phyloP scores from a whole-genome alignment of 2,113 vertebrate genomes.

The Channa maculata region DNA sequence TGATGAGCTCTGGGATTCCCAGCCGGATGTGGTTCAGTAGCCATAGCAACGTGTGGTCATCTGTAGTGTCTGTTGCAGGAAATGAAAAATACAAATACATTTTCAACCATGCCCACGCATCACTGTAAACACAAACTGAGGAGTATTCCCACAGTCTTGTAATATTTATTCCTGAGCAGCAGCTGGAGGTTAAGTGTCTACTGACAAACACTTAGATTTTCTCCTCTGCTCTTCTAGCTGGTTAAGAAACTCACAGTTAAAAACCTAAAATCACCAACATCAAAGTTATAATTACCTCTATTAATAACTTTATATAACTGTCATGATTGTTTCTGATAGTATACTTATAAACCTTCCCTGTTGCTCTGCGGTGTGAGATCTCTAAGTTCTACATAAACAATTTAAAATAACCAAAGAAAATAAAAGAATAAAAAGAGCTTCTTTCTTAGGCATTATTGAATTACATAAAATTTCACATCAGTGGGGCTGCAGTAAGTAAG shows the following conservation, averaged over 20 bases:
- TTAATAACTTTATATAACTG: background rate
- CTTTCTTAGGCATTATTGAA: too few species aligned
- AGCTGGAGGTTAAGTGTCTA: constrained; percentile 55
- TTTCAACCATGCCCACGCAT: constrained; percentile 39
- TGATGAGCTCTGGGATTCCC: constrained; percentile 96
- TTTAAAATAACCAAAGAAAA: background rate
- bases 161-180: constrained; percentile 44
- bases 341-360: background rate
- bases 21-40: constrained; percentile 96
- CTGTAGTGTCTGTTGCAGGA: constrained; percentile 88
- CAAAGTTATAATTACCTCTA: background rate
- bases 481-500: background rate
- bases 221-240: constrained; percentile 8
- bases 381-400: too few species aligned
- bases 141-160: constrained; percentile 40
- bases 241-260: constrained; percentile 1
- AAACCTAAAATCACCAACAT: background rate
- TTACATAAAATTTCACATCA: background rate
- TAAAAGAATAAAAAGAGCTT: too few species aligned
- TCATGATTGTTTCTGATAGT: background rate
- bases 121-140: constrained; percentile 21
- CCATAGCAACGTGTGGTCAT: constrained; percentile 98
- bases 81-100: constrained; percentile 55
- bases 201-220: constrained; percentile 36
- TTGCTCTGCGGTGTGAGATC: background rate